phyloP scores from a whole-genome alignment of 2,113 vertebrate genomes.

The Paraplagusia blochii region DNA sequence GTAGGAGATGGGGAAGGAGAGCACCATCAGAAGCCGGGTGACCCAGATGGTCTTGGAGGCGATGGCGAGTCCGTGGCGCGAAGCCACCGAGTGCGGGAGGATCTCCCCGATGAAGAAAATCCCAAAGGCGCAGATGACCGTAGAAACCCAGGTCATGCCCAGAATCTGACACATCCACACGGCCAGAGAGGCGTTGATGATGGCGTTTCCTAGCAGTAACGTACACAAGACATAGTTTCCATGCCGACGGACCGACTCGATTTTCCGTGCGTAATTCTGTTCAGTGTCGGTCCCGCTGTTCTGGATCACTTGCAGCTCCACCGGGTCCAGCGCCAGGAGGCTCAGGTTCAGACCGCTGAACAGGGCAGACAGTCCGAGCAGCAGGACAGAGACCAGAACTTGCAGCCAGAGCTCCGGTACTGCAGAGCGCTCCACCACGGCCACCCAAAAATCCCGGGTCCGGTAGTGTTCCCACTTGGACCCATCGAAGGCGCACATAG shows the following conservation, averaged over 20 bases:
- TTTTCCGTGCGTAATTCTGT: slow-evolving; percentile 86
- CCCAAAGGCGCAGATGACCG: slow-evolving; percentile 84
- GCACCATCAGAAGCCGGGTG: slow-evolving; percentile 89
- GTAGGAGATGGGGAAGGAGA: slow-evolving; percentile 90
- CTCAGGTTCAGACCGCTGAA: slow-evolving; percentile 91
- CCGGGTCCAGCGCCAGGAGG: slow-evolving; percentile 88
- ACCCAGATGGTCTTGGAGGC: slow-evolving; percentile 90
- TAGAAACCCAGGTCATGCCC: slow-evolving; percentile 85
- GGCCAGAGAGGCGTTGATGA: slow-evolving; percentile 88
- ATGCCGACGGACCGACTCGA: slow-evolving; percentile 87
- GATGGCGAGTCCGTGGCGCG: slow-evolving; percentile 90
- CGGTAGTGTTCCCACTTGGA: slow-evolving; percentile 87
- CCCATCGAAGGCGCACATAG: slow-evolving; percentile 90
- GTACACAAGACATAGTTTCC: slow-evolving; percentile 93
- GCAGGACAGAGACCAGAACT: slow-evolving; percentile 79
- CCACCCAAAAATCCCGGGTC: slow-evolving; percentile 84
- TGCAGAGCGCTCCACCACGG: slow-evolving; percentile 71
- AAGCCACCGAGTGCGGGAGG: slow-evolving; percentile 90
- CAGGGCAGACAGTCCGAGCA: slow-evolving; percentile 85
- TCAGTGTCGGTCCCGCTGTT: slow-evolving; percentile 91
- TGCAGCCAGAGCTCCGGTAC: slow-evolving; percentile 81
- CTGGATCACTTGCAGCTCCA: slow-evolving; percentile 91
- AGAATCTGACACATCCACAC: slow-evolving; percentile 90
- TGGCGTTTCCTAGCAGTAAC: slow-evolving; percentile 85
- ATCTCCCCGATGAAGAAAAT: slow-evolving; percentile 93